phyloP scores from a whole-genome alignment of 2,888 invertebrate species.

The Lycophotia porphyrea region DNA sequence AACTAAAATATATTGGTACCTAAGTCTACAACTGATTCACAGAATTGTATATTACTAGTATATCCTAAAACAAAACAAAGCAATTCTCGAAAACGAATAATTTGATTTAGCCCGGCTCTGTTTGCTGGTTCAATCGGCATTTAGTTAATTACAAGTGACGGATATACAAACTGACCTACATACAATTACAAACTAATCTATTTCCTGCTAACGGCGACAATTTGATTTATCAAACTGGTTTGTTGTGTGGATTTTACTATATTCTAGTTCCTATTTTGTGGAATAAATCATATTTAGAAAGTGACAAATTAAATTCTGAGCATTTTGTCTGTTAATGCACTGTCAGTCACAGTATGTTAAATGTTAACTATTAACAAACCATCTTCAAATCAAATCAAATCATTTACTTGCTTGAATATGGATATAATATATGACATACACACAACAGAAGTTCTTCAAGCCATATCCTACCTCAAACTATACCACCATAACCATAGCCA shows the following conservation, averaged over 20 bases:
- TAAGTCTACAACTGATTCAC: background rate
- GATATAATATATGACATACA: no score
- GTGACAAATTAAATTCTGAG: background rate
- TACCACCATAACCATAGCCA: no score
- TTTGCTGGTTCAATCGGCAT: background rate
- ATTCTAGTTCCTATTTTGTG: background rate
- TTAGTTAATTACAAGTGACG: constrained; percentile 19
- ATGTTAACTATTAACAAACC: background rate
- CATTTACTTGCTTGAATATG: no score
- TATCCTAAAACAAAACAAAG: background rate
- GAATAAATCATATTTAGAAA: background rate
- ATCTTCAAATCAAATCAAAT: no score
- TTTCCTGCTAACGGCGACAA: background rate
- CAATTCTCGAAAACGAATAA: background rate
- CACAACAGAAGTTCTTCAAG: no score
- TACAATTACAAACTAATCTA: constrained; percentile 9
- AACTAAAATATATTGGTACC: background rate
- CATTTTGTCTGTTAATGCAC: background rate
- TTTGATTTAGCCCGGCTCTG: constrained; percentile 4
- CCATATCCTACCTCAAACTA: no score
- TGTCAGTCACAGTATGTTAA: background rate
- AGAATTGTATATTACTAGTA: background rate
- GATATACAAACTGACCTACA: background rate
- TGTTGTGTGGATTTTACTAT: background rate
- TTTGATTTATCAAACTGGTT: constrained; percentile 5